These are phyloP conservation scores for Lepidocolaptes lacrymiger DNA, from an alignment of 2,797 vertebrate species.

Conservation along the genomic window DNA sequence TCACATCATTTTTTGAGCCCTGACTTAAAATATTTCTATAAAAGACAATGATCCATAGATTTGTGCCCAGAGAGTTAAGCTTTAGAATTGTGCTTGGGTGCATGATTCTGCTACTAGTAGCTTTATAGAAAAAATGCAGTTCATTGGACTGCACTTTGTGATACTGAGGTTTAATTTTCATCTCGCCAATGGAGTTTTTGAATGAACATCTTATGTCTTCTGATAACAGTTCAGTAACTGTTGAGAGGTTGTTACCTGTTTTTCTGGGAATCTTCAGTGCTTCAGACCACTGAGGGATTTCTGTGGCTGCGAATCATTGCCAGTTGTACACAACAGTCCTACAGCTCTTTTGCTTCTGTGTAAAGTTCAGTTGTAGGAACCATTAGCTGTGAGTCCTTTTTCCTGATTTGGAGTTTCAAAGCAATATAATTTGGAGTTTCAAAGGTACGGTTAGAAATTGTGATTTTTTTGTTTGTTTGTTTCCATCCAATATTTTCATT, in stretches of 20 bases:
- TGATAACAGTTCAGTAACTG: background rate
- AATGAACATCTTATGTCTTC: background rate
- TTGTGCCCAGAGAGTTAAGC: background rate
- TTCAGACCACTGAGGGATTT: background rate
- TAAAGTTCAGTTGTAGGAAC: background rate
- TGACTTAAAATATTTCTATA: background rate
- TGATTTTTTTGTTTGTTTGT: background rate
- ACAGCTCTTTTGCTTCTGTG: background rate
- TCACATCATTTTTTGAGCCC: background rate
- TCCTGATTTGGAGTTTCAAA: background rate
- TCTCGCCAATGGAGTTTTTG: background rate
- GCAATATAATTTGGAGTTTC: background rate
- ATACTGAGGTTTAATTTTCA: background rate
- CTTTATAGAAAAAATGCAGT: background rate
- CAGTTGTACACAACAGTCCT: accelerated
- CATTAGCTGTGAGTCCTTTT: background rate
- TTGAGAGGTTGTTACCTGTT: background rate
- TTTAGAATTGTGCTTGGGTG: background rate
- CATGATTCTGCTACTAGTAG: background rate
- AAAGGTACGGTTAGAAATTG: accelerated
- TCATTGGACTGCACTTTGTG: background rate
- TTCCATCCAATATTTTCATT: background rate
- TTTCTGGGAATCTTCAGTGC: background rate
- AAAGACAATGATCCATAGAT: background rate
- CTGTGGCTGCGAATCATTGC: background rate